Evolutionary conservation across 2,113 vertebrate genomes (phyloP).

Genomic region (Ploceus nigricollis): DNA sequence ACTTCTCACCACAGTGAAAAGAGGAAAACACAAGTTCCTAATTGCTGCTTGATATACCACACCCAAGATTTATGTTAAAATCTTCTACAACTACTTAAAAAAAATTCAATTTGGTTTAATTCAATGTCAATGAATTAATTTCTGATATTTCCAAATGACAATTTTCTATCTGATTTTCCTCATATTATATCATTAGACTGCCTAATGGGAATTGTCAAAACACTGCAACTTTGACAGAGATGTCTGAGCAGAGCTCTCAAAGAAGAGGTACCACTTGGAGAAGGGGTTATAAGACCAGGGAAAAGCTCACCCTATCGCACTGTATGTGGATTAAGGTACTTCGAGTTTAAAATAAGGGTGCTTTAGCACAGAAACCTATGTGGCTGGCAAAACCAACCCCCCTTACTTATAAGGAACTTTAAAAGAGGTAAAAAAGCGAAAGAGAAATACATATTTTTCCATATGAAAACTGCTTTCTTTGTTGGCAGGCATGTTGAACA

Average conservation of each 20-base stretch:
- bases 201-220: not conserved
- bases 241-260: not conserved
- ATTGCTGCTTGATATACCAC: not conserved
- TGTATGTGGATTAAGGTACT: not conserved
- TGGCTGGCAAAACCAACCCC: not conserved
- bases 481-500: not conserved
- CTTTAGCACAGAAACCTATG: not conserved
- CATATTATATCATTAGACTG: not conserved
- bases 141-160: not conserved
- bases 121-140: not conserved
- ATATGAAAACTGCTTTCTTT: not conserved
- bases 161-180: not conserved
- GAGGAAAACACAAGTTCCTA: not conserved
- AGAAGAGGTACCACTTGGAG: not conserved
- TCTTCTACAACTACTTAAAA: not conserved
- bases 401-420: not conserved
- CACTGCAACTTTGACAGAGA: not conserved
- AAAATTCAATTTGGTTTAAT: not conserved
- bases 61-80: not conserved
- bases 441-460: not conserved
- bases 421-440: not conserved
- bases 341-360: not conserved
- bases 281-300: not conserved
- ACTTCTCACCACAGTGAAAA: not conserved
- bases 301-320: not conserved